Evolutionary conservation across 1,140 invertebrate species (phyloP).

Genomic region (Sycophila sp.): DNA sequence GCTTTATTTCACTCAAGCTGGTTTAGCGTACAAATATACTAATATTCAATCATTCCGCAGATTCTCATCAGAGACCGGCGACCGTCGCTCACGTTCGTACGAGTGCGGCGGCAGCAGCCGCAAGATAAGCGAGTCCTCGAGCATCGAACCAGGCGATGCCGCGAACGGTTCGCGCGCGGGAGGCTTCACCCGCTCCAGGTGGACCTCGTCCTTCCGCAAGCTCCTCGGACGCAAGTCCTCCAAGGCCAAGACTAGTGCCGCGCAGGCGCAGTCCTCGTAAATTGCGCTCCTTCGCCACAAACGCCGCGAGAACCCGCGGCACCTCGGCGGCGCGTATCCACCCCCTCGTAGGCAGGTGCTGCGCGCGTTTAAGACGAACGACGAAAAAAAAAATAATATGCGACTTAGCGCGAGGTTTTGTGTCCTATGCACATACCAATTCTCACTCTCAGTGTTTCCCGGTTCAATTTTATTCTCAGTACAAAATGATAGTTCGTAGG

Average conservation of each 20-base stretch:
- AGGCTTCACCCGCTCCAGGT: conserved; percentile 61
- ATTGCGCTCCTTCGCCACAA: too few species aligned
- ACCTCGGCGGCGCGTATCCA: too few species aligned
- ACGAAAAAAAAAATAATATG: neutral
- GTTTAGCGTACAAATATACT: neutral
- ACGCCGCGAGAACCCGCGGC: too few species aligned
- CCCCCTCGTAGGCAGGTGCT: neutral
- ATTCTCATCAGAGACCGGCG: conserved; percentile 63
- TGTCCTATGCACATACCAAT: too few species aligned
- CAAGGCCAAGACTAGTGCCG: conserved; percentile 43
- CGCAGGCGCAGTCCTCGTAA: neutral
- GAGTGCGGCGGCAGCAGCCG: conserved; percentile 57
- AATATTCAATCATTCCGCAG: conserved; percentile 47
- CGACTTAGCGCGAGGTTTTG: too few species aligned
- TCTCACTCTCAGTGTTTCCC: too few species aligned
- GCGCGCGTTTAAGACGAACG: too few species aligned
- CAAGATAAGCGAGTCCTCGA: conserved; percentile 55
- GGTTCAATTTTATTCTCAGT: too few species aligned
- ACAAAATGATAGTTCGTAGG: too few species aligned
- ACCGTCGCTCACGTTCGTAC: conserved; percentile 60
- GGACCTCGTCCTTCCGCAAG: conserved; percentile 69
- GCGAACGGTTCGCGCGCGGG: conserved; percentile 26
- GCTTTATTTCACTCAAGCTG: too few species aligned
- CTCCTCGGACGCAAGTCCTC: conserved; percentile 66
- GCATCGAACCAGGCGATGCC: conserved; percentile 48